A percentile compares a stretch with the other conserved stretches of the same genome.
phyloP scores from a whole-genome alignment of 2,888 invertebrate species.

The Tigriopus californicus region DNA sequence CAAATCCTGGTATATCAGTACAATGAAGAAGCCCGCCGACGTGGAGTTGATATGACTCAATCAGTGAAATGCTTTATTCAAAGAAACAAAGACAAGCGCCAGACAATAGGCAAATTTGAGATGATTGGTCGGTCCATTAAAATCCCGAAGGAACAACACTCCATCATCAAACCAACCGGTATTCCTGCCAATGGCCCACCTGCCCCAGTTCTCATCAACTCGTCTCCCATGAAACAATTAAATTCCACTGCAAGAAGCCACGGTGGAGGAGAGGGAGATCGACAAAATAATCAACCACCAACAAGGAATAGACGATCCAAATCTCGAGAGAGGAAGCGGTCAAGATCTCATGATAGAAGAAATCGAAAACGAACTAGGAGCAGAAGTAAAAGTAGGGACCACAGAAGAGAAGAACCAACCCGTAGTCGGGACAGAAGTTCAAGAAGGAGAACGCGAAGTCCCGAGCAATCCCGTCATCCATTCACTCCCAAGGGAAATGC shows the following conservation, averaged over 20 bases:
- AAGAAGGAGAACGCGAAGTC: not conserved
- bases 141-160: no score
- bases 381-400: not conserved
- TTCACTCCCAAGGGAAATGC: no score
- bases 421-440: not conserved
- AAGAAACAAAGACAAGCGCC: not conserved
- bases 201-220: no score
- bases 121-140: no score
- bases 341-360: not conserved
- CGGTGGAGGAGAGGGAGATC: no score
- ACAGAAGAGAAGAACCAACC: not conserved
- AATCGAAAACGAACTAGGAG: not conserved
- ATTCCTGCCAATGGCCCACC: no score
- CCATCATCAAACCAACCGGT: no score
- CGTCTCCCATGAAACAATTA: no score
- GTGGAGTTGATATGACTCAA: slow-evolving; percentile 27
- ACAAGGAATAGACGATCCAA: not conserved
- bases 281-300: no score
- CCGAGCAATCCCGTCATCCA: not conserved
- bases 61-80: not conserved
- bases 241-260: no score
- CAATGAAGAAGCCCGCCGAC: slow-evolving; percentile 56
- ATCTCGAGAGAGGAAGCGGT: not conserved
- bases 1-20: slow-evolving; percentile 56
- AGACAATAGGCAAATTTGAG: no score